A percentile compares a stretch with the other conserved stretches of the same genome.
These are phyloP conservation scores for Caenorhabditis imperialis DNA, from an alignment of 2,888 invertebrate species.

Conservation along the genomic window DNA sequence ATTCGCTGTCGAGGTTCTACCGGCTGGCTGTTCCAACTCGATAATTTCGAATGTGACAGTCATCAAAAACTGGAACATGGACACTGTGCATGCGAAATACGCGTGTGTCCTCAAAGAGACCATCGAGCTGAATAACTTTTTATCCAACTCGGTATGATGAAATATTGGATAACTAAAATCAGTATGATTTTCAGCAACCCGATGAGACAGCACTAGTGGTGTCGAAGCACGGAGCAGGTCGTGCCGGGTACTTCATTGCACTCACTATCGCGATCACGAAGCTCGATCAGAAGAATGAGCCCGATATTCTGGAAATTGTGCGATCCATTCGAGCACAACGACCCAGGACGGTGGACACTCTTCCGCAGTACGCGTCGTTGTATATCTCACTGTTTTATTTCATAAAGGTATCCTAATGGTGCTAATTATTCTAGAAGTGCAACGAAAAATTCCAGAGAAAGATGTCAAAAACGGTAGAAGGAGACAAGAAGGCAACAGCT, in stretches of 20 bases:
- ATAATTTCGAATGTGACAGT: conserved; percentile 17
- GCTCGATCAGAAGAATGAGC: conserved; percentile 19
- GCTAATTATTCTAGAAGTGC: too few relatives aligned
- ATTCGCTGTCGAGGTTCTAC: conserved; percentile 30
- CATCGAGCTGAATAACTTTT: conserved; percentile 6
- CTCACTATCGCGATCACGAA: conserved; percentile 15
- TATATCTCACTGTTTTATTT: conserved; percentile 32
- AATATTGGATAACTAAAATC: background rate
- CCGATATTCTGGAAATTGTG: conserved; percentile 20
- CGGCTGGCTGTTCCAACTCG: conserved; percentile 31
- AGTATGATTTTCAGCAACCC: conserved; percentile 5
- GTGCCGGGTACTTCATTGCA: conserved; percentile 30
- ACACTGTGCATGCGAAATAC: conserved; percentile 18
- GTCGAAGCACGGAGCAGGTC: conserved; percentile 25
- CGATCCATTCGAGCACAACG: conserved; percentile 21
- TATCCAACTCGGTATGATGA: conserved; percentile 3
- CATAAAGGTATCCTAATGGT: conserved; percentile 35
- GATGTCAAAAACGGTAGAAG: background rate
- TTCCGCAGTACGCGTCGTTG: conserved; percentile 23
- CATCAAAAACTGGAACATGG: conserved; percentile 19
- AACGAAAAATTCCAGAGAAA: conserved; percentile 20
- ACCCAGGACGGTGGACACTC: conserved; percentile 21
- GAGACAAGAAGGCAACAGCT: conserved; percentile 7
- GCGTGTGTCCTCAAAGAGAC: conserved; percentile 19
- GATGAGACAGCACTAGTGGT: conserved; percentile 24